Conservation (phyloP, 1,140 invertebrate species). For the Campoletis sonorensis region DNA sequence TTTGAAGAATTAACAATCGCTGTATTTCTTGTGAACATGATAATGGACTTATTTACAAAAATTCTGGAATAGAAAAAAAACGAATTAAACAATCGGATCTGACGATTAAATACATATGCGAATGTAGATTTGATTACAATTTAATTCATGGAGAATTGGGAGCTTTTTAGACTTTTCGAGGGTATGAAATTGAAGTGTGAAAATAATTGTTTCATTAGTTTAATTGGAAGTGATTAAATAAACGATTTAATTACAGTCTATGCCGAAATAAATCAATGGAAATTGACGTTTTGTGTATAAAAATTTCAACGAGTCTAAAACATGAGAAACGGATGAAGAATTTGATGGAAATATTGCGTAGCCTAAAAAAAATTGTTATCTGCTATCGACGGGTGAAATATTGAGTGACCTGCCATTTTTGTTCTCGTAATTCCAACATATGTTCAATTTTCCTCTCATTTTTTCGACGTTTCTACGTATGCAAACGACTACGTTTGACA, state of each 20-base stretch:
- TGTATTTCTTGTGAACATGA: not conserved
- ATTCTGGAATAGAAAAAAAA: no score
- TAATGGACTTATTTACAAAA: not conserved
- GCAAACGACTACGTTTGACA: not conserved
- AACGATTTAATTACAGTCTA: no score
- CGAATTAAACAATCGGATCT: no score
- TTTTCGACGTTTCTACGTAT: not conserved
- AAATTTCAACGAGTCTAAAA: not conserved
- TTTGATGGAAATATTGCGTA: not conserved
- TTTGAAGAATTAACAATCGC: not conserved
- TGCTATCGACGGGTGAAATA: not conserved
- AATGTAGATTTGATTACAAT: no score
- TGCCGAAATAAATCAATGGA: no score
- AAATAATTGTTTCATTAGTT: no score
- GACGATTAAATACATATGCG: no score
- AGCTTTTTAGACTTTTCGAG: no score
- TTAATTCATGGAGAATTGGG: no score
- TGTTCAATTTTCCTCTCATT: not conserved
- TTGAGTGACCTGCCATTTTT: not conserved
- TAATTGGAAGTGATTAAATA: no score
- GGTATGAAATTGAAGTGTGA: no score
- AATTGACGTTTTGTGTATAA: not conserved
- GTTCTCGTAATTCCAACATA: not conserved
- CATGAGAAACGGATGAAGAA: not conserved
- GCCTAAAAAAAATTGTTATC: not conserved